phyloP scores from a whole-genome alignment of 2,888 invertebrate species.

The Psococerastis gibbosa region DNA sequence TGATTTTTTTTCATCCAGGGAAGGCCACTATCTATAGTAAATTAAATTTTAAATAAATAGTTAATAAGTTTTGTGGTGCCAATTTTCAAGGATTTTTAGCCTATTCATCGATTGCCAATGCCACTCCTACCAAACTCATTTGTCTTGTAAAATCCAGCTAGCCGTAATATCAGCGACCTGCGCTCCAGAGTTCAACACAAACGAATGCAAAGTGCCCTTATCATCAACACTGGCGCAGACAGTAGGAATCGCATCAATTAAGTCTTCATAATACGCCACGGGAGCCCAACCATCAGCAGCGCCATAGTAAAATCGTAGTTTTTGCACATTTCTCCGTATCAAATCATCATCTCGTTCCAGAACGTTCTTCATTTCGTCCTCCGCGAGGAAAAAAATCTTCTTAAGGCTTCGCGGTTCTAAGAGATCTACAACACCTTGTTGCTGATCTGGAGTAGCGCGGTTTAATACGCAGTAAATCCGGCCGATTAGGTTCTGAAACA shows the following conservation, averaged over 20 bases:
- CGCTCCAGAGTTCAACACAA: constrained; percentile 49
- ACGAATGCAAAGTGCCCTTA: constrained; percentile 50
- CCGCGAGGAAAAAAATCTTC: constrained; percentile 49
- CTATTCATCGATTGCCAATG: too few species aligned
- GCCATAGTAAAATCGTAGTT: constrained; percentile 64
- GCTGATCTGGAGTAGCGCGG: too few species aligned
- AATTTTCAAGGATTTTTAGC: too few species aligned
- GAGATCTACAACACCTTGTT: constrained; percentile 36
- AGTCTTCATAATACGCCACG: constrained; percentile 41
- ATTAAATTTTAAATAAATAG: too few species aligned
- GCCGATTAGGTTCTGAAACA: too few species aligned
- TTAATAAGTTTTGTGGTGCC: too few species aligned
- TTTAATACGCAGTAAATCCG: too few species aligned
- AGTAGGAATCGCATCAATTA: constrained; percentile 38
- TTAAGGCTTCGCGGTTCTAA: constrained; percentile 37
- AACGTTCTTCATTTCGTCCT: constrained; percentile 64
- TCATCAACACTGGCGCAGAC: constrained; percentile 40
- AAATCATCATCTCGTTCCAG: constrained; percentile 40
- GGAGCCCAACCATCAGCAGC: constrained; percentile 71
- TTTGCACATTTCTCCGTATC: constrained; percentile 35
- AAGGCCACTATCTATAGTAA: too few species aligned
- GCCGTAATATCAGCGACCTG: constrained; percentile 29
- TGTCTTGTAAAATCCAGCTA: too few species aligned
- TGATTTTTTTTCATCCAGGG: too few species aligned
- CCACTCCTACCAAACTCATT: too few species aligned